These are phyloP conservation scores for Amblyjoppa proteus DNA, from an alignment of 2,888 invertebrate species.

Conservation along the genomic window DNA sequence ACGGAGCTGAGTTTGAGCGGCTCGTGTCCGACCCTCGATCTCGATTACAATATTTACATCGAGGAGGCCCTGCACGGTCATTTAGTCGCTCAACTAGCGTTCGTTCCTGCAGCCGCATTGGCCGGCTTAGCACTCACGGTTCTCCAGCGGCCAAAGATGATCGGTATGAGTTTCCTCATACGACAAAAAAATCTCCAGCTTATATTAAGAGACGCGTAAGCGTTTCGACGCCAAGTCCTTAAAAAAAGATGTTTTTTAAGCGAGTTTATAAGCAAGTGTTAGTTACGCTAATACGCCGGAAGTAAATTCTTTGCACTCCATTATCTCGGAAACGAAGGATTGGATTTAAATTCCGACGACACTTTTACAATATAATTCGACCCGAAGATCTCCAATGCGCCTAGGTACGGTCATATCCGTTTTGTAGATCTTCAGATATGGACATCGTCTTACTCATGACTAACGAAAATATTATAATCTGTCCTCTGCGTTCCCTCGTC, in stretches of 20 bases:
- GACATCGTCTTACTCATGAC: too few species aligned
- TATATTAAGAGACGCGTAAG: background rate
- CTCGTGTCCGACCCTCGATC: conserved; percentile 85
- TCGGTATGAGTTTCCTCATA: conserved; percentile 78
- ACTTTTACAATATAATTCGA: too few species aligned
- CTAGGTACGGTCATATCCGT: too few species aligned
- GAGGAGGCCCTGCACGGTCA: conserved; percentile 86
- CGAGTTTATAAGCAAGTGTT: too few species aligned
- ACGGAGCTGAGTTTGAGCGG: conserved; percentile 85
- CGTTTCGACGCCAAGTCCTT: background rate
- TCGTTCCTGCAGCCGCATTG: conserved; percentile 84
- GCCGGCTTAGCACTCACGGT: conserved; percentile 84
- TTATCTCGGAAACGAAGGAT: too few species aligned
- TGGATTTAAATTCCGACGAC: too few species aligned
- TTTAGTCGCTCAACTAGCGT: conserved; percentile 84
- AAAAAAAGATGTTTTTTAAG: background rate
- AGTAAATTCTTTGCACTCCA: too few species aligned
- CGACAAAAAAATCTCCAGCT: background rate
- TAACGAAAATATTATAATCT: too few species aligned
- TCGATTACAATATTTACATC: conserved; percentile 88
- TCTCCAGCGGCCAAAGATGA: conserved; percentile 84
- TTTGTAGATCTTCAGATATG: too few species aligned
- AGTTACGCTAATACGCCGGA: too few species aligned
- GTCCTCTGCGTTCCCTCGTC: too few species aligned
- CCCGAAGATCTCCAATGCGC: too few species aligned